Conservation (phyloP, 2,888 invertebrate genomes). For the Limnephilus rhombicus region DNA sequence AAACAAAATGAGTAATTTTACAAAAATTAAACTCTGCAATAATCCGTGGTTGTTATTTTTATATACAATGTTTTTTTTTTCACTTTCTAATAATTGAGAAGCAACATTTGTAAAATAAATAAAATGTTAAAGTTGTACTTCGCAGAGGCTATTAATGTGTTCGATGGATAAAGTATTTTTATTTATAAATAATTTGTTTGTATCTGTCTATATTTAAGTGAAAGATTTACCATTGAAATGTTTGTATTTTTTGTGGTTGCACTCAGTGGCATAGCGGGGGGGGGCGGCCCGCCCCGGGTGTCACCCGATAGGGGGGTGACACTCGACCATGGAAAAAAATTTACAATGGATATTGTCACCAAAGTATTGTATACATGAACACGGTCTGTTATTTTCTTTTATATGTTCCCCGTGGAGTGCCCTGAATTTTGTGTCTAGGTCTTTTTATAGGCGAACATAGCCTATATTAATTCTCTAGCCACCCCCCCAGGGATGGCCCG, state of each 20-base stretch:
- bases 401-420: too few relatives aligned
- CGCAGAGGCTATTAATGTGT: neutral
- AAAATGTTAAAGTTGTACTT: neutral
- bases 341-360: too few relatives aligned
- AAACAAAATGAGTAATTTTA: neutral
- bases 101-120: neutral
- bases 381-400: too few relatives aligned
- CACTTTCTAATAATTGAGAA: neutral
- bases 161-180: neutral
- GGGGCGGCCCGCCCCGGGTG: too few relatives aligned
- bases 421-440: too few relatives aligned
- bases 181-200: neutral
- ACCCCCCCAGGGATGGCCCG: too few relatives aligned
- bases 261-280: too few relatives aligned
- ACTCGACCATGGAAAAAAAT: too few relatives aligned
- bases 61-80: neutral
- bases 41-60: neutral
- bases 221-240: neutral
- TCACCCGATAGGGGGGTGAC: too few relatives aligned
- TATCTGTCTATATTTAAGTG: neutral
- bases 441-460: too few relatives aligned
- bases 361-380: too few relatives aligned
- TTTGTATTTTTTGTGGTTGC: neutral
- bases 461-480: too few relatives aligned
- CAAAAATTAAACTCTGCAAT: neutral